Base-by-base conservation (phyloP, 2,888 invertebrate species). In the Orthosia incerta region DNA sequence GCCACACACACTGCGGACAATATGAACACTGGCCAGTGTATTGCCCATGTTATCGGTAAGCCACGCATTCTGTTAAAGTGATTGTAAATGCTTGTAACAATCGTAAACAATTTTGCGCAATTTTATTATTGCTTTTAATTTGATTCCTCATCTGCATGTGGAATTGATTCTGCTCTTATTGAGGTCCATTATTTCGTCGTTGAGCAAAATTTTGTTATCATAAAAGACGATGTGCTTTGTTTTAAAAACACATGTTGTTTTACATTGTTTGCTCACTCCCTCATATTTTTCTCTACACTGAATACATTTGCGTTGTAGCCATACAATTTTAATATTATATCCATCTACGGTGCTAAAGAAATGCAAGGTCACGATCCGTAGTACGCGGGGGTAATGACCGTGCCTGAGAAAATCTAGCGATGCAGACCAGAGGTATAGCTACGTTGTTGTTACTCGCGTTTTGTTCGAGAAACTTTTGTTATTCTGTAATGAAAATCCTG, bases 331-430 rank as follows among this genome's bases (percentile, higher is more conserved):
- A 81, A 83, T 76, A 83, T 83, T 70, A 82, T 80, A 76, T 53
- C 59, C 74, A 70, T 77, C 77, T 76, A 79, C 68, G 60, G 48
- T 68, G 64, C 23, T 75, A 72, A 80, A 85, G 79, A 85, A 83
- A 87, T 88, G 88, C 87, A 86, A 86, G 85, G 82, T 83, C 87
- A 88, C 86, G 86, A 74, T 75, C 77, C 60, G 60, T 59, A 76
- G 63, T 60, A 72, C 68, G 65, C n/a, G 71, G 50, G 82, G 81
- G 74, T 70, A 79, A 76, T 72, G 79, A 64, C 85, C 76, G 72
- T 71, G 77, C 26, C 62, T 71, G 63, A 59, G 74, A 71, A 68
- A 59, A 82, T 66, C 39, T 68, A 62, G 64, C 46, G 26, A 71
- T 73, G 65, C 66, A 72, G 78, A 82, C 63, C 50, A 20, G 56